phyloP scores from a whole-genome alignment of 1,140 invertebrate species.

The Micrasema longulum region DNA sequence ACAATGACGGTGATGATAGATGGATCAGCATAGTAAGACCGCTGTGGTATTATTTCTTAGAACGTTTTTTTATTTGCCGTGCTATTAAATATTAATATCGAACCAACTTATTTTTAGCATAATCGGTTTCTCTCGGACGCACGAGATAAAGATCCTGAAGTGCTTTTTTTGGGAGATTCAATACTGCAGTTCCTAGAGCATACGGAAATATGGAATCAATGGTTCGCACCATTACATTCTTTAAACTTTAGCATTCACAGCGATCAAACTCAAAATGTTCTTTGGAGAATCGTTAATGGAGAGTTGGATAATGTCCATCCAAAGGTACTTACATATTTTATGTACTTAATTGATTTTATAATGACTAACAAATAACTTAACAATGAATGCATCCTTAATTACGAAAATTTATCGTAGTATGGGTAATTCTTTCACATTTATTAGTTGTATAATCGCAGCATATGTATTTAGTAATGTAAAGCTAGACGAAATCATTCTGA shows the following conservation, averaged over 20 bases:
- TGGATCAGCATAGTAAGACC: slow-evolving; percentile 75
- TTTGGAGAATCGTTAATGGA: slow-evolving; percentile 90
- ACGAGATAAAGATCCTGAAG: slow-evolving; percentile 88
- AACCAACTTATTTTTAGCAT: slow-evolving; percentile 74
- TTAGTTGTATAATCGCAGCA: too few species aligned
- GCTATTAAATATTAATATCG: not conserved
- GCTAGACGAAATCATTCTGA: not conserved
- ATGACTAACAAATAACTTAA: too few species aligned
- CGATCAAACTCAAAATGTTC: slow-evolving; percentile 87
- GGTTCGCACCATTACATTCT: slow-evolving; percentile 88
- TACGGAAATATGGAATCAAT: slow-evolving; percentile 85
- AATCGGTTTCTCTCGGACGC: slow-evolving; percentile 84
- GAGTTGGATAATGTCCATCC: slow-evolving; percentile 89
- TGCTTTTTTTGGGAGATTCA: slow-evolving; percentile 92
- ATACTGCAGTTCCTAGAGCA: slow-evolving; percentile 82
- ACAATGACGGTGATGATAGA: slow-evolving; percentile 74
- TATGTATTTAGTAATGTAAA: too few species aligned
- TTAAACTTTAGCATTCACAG: slow-evolving; percentile 92
- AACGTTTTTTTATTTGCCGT: too few species aligned
- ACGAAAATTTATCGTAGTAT: too few species aligned
- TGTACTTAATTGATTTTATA: too few species aligned
- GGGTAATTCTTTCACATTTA: too few species aligned
- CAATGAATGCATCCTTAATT: too few species aligned
- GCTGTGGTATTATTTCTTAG: too few species aligned
- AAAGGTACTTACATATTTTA: slow-evolving; percentile 83